Base-by-base conservation (phyloP, 2,113 vertebrate genomes). In the Boleophthalmus pectinirostris region DNA sequence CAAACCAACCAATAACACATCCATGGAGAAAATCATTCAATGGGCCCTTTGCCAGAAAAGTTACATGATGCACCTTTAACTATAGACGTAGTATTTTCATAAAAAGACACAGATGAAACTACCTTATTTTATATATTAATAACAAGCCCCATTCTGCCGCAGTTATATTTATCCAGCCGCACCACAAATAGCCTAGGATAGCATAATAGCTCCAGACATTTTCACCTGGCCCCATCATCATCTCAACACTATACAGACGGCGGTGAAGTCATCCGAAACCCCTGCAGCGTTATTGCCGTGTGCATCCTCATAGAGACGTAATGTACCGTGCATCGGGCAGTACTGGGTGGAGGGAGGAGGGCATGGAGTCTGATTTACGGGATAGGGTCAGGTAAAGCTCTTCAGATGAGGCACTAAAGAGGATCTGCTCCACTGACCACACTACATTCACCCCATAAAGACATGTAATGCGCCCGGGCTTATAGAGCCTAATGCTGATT, bases 371-470 rank as follows among this genome's bases (percentile, higher is more conserved):
- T 38, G 60, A 64, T 64, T 38, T 64, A 64, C 29, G 16, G 61
- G 61, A 64, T n/a, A 35, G 2, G 20, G 61, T 43, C 61, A 64
- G 33, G 33, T 63, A 33, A 63, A 35, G 61, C 33, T 18, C 16
- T 64, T 38, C 33, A 64, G 16, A 64, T 43, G 61, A 38, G 61
- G 61, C 33, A 64, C 29, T 64, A 38, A 64, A 35, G 8, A 18
- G 15, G 61, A 35, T 64, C 29, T n/a, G 33, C 29, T 64, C 29
- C 60, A 38, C 29, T 38, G 61, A 64, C 61, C 61, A 38, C 60
- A 63, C 7, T 38, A 20, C 60, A 38, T 63, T 63, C 29, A 63
- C 16, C 38, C n/a, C 61, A 35, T 38, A 43, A 64, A 38, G 61
- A 11, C 16, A 8, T 11, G 16, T 38, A 35, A 63, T 63, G 18